Evolutionary conservation across 2,113 vertebrate genomes (phyloP), one percentile per base, ranked within the genome.

Genomic region (Phainopepla nitens): DNA sequence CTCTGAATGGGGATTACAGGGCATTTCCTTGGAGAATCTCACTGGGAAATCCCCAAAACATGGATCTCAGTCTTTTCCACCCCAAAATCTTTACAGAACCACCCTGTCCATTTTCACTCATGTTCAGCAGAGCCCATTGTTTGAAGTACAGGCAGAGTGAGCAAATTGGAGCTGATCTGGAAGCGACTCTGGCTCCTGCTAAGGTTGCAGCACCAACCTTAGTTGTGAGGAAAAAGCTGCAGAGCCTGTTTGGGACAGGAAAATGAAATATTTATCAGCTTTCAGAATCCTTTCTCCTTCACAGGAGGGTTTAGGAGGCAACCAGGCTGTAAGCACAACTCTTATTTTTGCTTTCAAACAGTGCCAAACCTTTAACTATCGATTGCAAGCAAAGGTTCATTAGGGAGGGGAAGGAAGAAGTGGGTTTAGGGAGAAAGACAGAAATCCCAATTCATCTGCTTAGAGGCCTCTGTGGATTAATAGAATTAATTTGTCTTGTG

Each of bases 401-500:
- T 64, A 57, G 62, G 82, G 80, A 94, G 25, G 22, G 57, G 50
- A 36, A 76, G 58, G 66, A 51, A 93, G 28, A 65, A 61, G 47
- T 3, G 29, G 66, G 33, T 73, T 95, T 88, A 88, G 87, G 75
- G 79, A 90, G 65, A 73, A 91, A 93, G 36, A 53, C 51, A 82
- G 88, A 95, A 93, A 91, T 93, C 91, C 91, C 69, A 90, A n/a
- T 64, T 94, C 84, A 82, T 44, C 75, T 86, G 42, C 84, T 95
- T 27, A 31, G 75, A 81, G 77, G 42, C 72, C 82, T 89, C 87
- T 62, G 3, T 6, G 14, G 92, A 96, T 94, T 94, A 90, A 96
- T 76, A 65, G 83, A 94, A 94, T 95, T 94, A 90, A 94, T 97
- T 94, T 87, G 64, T 87, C 84, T 87, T 68, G 44, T 6, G 14